Evolutionary conservation across 2,888 invertebrate genomes (phyloP), one percentile per base, ranked within the genome.

Genomic region (Mimas tiliae): DNA sequence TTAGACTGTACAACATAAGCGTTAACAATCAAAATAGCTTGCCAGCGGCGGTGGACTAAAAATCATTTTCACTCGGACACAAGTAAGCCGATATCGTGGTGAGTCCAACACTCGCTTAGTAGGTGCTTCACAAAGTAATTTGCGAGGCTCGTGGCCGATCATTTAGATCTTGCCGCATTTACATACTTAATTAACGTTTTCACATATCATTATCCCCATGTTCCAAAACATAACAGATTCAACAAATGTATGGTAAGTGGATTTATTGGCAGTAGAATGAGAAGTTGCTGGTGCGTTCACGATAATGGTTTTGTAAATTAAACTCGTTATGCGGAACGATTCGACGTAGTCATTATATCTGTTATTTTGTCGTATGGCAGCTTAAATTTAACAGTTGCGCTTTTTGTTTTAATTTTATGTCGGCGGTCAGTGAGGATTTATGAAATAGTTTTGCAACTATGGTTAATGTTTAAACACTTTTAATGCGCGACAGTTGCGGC

Each of bases 71-170:
- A 71, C 69, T 79, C 72, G 79, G 67, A 74, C 72, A 70, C 65
- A 70, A 77, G 70, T 73, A 70, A 74, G 79, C 78, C 74, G 78
- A 74, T 83, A 80, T 85, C 81, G 81, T 78, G 80, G 84, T 74
- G 75, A 84, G 76, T 83, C 78, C 79, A 81, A 85, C 87, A 85
- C 84, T 85, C 84, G 85, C 85, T 89, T 85, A 88, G 85, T 85
- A 84, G 84, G 80, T 83, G 84, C 83, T 88, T 77, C 83, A 82
- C 81, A 81, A 85, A 88, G 87, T 88, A 86, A 88, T 87, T 87
- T 87, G 82, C 81, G 80, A 81, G 78, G 74, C 75, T 85, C 79
- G 83, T 83, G 82, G 79, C 80, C 82, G 82, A 86, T 86, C 86
- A 82, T 84, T 88, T 86, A 83, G 84, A 84, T 86, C 82, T 83